These are phyloP conservation scores for Fregata magnificens DNA, from an alignment of 2,113 vertebrate genomes.

Conservation along the genomic window DNA sequence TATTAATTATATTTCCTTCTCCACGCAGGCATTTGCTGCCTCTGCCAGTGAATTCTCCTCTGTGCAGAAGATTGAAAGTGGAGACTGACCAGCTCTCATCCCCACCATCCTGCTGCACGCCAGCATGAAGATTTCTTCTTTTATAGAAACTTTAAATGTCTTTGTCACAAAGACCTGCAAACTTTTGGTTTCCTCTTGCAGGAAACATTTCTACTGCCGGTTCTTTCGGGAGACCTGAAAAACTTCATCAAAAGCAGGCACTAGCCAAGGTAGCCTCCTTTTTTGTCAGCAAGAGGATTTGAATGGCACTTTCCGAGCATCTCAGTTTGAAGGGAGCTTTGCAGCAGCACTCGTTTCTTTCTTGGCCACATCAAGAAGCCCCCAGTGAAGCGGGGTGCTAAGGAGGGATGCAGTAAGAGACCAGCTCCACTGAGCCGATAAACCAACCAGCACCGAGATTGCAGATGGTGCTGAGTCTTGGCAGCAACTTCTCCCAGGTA, in stretches of 20 bases:
- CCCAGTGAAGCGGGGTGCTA: neutral
- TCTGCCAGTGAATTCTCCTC: neutral
- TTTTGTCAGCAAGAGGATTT: neutral
- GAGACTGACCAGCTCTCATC: neutral
- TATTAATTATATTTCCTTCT: neutral
- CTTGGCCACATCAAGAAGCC: neutral
- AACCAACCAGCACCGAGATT: accelerated
- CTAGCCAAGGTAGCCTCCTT: neutral
- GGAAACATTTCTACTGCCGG: accelerated
- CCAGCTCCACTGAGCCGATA: neutral
- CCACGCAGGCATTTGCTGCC: accelerated
- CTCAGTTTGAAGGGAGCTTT: neutral
- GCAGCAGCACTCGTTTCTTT: neutral
- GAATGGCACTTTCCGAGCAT: neutral
- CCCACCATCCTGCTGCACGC: neutral
- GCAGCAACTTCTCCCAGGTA: neutral
- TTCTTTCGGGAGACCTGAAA: neutral
- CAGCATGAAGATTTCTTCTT: neutral
- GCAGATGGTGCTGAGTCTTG: neutral
- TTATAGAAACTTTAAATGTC: neutral
- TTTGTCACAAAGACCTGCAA: accelerated
- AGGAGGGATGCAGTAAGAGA: neutral
- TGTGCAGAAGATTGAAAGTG: neutral
- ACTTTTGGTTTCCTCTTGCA: neutral
- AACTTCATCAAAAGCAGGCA: neutral